phyloP scores from a whole-genome alignment of 2,888 invertebrate genomes.

The Neuroscelio doddi region DNA sequence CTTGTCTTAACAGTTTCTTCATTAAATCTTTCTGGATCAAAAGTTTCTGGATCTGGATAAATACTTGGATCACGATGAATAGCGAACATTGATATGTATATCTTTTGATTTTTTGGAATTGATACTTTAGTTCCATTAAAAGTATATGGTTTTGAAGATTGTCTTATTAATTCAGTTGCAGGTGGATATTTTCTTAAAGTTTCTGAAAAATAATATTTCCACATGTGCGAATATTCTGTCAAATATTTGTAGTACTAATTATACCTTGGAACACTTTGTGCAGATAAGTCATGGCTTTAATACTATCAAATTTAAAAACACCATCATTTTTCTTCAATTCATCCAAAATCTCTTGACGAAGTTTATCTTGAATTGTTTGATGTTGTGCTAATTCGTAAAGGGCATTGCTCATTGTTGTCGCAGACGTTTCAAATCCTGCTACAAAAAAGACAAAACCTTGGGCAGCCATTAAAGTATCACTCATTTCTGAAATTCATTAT shows the following conservation, averaged over 20 bases:
- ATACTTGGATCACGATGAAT: constrained; percentile 57
- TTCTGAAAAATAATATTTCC: constrained; percentile 46
- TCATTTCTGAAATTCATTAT: constrained; percentile 61
- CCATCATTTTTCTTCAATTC: constrained; percentile 58
- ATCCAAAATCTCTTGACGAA: constrained; percentile 64
- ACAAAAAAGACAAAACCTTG: constrained; percentile 72
- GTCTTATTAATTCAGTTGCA: constrained; percentile 41
- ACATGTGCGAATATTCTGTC: neutral
- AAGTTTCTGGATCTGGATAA: constrained; percentile 55
- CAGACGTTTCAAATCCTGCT: constrained; percentile 71
- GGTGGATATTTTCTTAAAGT: constrained; percentile 56
- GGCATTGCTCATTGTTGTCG: constrained; percentile 66
- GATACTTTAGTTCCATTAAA: constrained; percentile 50
- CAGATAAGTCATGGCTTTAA: constrained; percentile 69
- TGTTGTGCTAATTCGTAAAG: constrained; percentile 56
- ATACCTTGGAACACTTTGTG: constrained; percentile 67
- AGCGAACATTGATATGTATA: constrained; percentile 53
- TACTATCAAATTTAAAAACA: constrained; percentile 65
- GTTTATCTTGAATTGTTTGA: constrained; percentile 65
- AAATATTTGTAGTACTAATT: too few relatives aligned
- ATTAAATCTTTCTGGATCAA: constrained; percentile 58
- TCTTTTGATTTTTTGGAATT: constrained; percentile 44
- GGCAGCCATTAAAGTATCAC: constrained; percentile 65
- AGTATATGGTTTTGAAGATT: constrained; percentile 48
- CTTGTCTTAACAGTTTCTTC: constrained; percentile 42